Conservation (phyloP, 2,797 vertebrate genomes). For the Apogon hyalosoma region DNA sequence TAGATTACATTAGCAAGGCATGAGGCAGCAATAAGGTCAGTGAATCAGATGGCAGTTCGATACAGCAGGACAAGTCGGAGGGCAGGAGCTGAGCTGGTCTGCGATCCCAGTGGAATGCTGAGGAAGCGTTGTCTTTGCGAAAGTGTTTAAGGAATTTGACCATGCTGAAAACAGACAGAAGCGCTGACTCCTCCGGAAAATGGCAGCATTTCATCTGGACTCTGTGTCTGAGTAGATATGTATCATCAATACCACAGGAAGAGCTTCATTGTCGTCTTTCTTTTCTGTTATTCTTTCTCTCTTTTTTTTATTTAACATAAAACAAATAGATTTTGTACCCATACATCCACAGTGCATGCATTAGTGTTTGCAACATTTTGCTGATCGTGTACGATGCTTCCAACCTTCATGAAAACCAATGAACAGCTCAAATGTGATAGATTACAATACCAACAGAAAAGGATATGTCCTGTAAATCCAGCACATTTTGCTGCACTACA, state of each 20-base stretch:
- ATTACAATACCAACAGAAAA: constrained; percentile 49
- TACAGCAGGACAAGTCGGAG: constrained; percentile 65
- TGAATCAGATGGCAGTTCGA: constrained; percentile 83
- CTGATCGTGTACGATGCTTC: constrained; percentile 57
- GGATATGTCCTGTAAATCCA: constrained; percentile 43
- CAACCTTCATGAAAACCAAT: constrained; percentile 26
- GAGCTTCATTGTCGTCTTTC: constrained; percentile 18
- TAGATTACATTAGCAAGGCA: constrained; percentile 91
- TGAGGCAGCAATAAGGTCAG: constrained; percentile 85
- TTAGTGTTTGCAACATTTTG: constrained; percentile 38
- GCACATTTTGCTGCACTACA: constrained; percentile 35
- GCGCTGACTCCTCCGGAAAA: constrained; percentile 73
- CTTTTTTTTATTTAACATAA: constrained; percentile 26
- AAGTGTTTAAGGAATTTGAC: constrained; percentile 72
- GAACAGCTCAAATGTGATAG: constrained; percentile 51
- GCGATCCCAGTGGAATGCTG: constrained; percentile 63
- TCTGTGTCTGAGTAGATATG: constrained; percentile 70
- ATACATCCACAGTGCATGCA: constrained; percentile 2
- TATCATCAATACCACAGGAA: constrained; percentile 52
- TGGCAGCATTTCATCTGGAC: constrained; percentile 59
- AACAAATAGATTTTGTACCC: constrained; percentile 47
- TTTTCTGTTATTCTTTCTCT: too few species aligned
- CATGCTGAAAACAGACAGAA: constrained; percentile 68
- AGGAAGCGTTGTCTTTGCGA: constrained; percentile 78
- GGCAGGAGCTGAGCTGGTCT: constrained; percentile 72